These are phyloP conservation scores for Maccullochella peelii DNA, from an alignment of 2,113 vertebrate species.

Conservation along the genomic window DNA sequence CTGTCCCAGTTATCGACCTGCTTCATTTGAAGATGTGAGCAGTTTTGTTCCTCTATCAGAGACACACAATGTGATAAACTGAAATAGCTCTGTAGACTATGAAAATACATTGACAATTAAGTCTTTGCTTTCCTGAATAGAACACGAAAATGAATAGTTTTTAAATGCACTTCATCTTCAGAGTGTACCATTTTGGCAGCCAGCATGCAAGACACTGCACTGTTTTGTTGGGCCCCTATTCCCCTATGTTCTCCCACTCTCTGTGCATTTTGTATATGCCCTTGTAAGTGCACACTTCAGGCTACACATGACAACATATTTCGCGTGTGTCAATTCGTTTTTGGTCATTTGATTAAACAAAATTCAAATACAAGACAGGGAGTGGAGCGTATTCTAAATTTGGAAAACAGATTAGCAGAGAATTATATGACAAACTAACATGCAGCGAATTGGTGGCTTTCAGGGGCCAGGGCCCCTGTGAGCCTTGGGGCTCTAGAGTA, in stretches of 20 bases:
- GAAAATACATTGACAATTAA: not conserved
- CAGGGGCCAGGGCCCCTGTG: too few species aligned
- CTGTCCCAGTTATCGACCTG: slow-evolving; percentile 1
- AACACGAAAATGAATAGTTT: not conserved
- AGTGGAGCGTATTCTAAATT: too few species aligned
- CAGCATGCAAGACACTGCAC: not conserved
- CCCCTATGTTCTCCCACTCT: not conserved
- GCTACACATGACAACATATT: not conserved
- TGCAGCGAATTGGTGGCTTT: too few species aligned
- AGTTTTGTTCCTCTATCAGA: not conserved
- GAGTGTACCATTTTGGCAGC: not conserved
- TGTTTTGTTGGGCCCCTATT: not conserved
- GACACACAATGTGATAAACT: not conserved
- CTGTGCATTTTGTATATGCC: not conserved
- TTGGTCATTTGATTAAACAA: not conserved
- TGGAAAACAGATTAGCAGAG: too few species aligned
- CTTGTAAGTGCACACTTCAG: not conserved
- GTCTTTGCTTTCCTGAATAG: not conserved
- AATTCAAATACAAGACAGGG: not conserved
- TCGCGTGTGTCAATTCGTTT: not conserved
- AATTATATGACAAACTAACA: too few species aligned
- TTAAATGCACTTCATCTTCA: not conserved
- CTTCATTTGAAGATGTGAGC: too few species aligned
- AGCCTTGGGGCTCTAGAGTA: too few species aligned
- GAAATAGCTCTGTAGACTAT: not conserved